Percentiles rank a stretch among this genome's conserved stretches.
These are phyloP conservation scores for Argya squamiceps DNA, from an alignment of 2,797 vertebrate genomes.

Conservation along the genomic window DNA sequence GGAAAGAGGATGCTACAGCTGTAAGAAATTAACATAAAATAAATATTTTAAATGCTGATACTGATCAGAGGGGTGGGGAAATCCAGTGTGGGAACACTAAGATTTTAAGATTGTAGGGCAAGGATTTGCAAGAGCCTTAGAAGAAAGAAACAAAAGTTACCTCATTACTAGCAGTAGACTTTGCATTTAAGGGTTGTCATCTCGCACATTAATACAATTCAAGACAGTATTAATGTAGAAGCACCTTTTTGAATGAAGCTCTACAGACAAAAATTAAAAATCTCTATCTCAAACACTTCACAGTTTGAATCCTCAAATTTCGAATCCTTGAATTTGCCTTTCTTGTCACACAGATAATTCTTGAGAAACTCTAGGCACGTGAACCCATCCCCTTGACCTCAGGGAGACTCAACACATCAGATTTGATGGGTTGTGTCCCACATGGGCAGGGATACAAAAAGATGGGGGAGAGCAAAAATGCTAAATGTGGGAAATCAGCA, in stretches of 20 bases:
- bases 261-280: background rate
- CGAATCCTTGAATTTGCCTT: background rate
- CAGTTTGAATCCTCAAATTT: background rate
- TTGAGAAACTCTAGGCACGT: background rate
- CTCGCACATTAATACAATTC: background rate
- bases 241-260: background rate
- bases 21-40: background rate
- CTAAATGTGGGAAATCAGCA: background rate
- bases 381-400: background rate
- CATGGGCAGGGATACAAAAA: rapidly evolving
- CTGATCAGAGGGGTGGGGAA: background rate
- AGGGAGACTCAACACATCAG: background rate
- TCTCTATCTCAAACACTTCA: background rate
- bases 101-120: background rate
- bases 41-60: background rate
- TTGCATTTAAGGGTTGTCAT: background rate
- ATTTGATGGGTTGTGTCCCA: background rate
- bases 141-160: background rate
- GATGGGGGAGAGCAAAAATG: background rate
- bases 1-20: background rate
- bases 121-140: background rate
- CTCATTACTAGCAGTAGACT: background rate
- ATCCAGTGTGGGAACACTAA: background rate
- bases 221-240: background rate
- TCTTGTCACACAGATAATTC: background rate